Evolutionary conservation across 2,113 vertebrate genomes (phyloP).

Genomic region (Coryphaenoides rupestris): DNA sequence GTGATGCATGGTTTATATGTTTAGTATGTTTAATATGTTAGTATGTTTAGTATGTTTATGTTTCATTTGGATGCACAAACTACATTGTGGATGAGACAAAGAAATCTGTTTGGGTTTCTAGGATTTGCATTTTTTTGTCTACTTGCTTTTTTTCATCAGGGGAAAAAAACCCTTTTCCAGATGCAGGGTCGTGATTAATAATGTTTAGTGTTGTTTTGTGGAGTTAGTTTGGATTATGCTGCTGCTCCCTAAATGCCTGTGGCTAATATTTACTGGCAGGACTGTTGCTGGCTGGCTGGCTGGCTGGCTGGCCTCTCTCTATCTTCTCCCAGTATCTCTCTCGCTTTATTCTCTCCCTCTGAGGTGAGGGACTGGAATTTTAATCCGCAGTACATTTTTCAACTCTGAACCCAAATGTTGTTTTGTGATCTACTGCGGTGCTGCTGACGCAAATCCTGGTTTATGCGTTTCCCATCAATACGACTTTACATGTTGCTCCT

Average conservation of each 20-base stretch:
- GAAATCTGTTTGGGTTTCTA: not conserved
- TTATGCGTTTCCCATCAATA: too few species aligned
- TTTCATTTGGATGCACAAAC: too few species aligned
- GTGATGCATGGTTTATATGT: too few species aligned
- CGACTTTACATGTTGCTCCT: too few species aligned
- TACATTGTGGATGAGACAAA: too few species aligned
- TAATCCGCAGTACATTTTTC: slow-evolving; percentile 36
- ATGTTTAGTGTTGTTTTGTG: slow-evolving; percentile 26
- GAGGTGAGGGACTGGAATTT: slow-evolving; percentile 33
- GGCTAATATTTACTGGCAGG: slow-evolving; percentile 42
- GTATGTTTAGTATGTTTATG: too few species aligned
- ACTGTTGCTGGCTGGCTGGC: not conserved
- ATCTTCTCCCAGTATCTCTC: not conserved
- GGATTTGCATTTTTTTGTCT: slow-evolving; percentile 11
- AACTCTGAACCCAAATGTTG: too few species aligned
- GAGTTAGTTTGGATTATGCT: slow-evolving; percentile 52
- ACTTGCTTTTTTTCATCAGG: slow-evolving; percentile 2
- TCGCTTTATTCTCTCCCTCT: slow-evolving; percentile 10
- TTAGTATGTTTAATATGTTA: too few species aligned
- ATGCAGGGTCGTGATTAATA: slow-evolving; percentile 41
- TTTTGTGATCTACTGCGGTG: too few species aligned
- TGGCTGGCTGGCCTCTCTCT: not conserved
- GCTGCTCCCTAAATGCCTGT: slow-evolving; percentile 49
- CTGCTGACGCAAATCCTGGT: too few species aligned
- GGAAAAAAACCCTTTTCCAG: slow-evolving; percentile 22